Conservation (phyloP, 2,888 invertebrate genomes). For the Ischnus inquisitorius region DNA sequence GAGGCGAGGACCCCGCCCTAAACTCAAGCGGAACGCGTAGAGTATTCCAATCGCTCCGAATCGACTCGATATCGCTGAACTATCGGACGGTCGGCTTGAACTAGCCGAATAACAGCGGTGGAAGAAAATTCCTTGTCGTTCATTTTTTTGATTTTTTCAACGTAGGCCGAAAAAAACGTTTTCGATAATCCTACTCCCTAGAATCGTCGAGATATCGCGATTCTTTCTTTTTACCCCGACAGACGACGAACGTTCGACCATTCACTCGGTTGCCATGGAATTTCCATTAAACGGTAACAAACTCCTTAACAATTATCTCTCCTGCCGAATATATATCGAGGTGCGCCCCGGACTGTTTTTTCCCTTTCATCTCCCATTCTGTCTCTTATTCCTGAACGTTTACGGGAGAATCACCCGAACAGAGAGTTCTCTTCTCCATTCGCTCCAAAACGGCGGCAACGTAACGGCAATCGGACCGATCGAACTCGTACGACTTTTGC, state of each 20-base stretch:
- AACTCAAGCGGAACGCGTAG: constrained; percentile 9
- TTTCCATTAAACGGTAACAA: constrained; percentile 16
- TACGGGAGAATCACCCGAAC: constrained; percentile 9
- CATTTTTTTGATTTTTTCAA: not conserved
- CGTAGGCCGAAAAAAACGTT: not conserved
- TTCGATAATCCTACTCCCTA: constrained; percentile 34
- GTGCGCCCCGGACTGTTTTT: not conserved
- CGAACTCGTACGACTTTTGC: not conserved
- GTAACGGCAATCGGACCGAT: constrained; percentile 8
- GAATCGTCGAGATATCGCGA: constrained; percentile 18
- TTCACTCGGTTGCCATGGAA: constrained; percentile 31
- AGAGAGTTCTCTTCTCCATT: constrained; percentile 17
- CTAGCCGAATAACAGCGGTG: not conserved
- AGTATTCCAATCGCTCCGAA: constrained; percentile 35
- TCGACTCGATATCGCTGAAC: constrained; percentile 41
- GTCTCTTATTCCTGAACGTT: constrained; percentile 11
- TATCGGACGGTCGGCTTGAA: not conserved
- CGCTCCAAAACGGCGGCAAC: not conserved
- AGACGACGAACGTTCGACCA: constrained; percentile 9
- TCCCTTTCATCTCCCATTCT: not conserved
- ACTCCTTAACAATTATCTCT: constrained; percentile 6
- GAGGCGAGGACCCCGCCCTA: constrained; percentile 52
- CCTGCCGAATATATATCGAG: constrained; percentile 1
- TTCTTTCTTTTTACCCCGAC: not conserved
- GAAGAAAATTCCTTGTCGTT: not conserved